Evolutionary conservation across 1,140 invertebrate species (phyloP).

Genomic region (Marisa cornuarietis): DNA sequence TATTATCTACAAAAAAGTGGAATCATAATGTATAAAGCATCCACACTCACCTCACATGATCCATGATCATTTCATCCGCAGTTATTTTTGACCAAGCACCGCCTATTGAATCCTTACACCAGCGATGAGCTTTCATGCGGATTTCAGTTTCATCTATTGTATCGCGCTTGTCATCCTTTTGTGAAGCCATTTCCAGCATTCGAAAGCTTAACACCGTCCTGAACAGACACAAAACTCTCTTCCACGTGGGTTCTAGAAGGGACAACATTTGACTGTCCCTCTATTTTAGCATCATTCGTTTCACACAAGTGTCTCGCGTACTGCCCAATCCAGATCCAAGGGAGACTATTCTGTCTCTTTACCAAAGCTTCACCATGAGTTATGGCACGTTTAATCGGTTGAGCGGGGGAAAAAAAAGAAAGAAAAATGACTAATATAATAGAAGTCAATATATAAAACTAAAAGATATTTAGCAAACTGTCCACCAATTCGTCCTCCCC

Average conservation of each 20-base stretch:
- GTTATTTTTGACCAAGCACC: conserved; percentile 38
- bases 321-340: no score
- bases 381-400: no score
- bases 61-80: conserved; percentile 34
- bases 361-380: no score
- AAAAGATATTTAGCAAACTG: no score
- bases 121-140: conserved; percentile 28
- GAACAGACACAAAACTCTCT: conserved; percentile 7
- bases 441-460: no score
- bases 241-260: conserved; percentile 13
- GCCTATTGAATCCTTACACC: conserved; percentile 45
- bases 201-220: background rate
- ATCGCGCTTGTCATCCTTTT: conserved; percentile 9
- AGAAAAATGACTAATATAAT: no score
- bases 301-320: no score
- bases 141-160: conserved; percentile 15
- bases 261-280: conserved; percentile 15
- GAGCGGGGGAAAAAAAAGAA: no score
- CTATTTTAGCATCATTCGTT: background rate
- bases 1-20: no score
- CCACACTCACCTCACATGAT: conserved; percentile 32
- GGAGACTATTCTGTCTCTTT: no score
- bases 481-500: no score
- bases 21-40: no score
- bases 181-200: conserved; percentile 4